Base-by-base conservation (phyloP, 2,888 invertebrate genomes). In the Argyra leucocephala region DNA sequence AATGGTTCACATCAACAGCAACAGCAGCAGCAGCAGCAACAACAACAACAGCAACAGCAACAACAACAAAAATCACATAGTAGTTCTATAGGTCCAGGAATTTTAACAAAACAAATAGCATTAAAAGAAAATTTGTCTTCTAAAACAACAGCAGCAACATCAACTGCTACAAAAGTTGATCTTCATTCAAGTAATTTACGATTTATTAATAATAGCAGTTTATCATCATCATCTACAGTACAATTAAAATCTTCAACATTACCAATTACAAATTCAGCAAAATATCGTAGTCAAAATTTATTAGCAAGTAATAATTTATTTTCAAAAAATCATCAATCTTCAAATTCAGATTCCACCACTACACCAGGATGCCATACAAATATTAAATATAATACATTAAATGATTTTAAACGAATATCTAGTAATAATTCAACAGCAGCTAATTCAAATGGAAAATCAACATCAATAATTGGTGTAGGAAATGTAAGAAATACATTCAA, bases 31-130 rank as follows among this genome's bases (percentile, higher is more conserved):
- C 70, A 69, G 64, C 69, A 68, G 66, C 70, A 69, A 15, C 66
- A 66, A 57, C 62, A 24, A 0, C 66, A 66, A 26, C 67, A 65
- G 64, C 72, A 69, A 69, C 71, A 71, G 66, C 69, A 67, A 68
- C 67, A 64, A 60, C 68, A 67, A 68, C 64, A 69, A 67, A n/a
- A n/a, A n/a, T n/a, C n/a, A n/a, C n/a, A n/a, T n/a, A n/a, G n/a
- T n/a, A 70, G 66, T 66, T 71, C 68, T 57, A 68, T 67, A 70
- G 69, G 70, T 69, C 70, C 69, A 70, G 71, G 68, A 69, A 72
- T 67, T 60, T 70, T 69, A 69, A 70, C 68, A 64, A 70, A 67
- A 63, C 67, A 63, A 48, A 18, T 26, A 60, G 61, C 70, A 24
- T 68, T 68, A 57, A 70, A 70, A 65, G 67, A 66, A 60, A 61